These are phyloP conservation scores for Bimastos eiseni DNA, from an alignment of 2,888 invertebrate species.

Conservation along the genomic window DNA sequence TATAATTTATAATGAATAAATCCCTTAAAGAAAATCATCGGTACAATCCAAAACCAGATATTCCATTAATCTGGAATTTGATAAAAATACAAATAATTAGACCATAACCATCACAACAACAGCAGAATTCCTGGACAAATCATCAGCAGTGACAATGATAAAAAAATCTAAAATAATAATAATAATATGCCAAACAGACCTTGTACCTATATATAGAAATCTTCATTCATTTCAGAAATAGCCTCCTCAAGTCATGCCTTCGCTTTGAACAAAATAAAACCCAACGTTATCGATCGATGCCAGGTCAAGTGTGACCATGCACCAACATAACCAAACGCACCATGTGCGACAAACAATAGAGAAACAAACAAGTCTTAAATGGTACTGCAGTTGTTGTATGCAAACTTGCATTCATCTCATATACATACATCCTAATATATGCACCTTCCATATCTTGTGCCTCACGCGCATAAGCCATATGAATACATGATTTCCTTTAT, in stretches of 20 bases:
- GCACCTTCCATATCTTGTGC: background rate
- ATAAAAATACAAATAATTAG: background rate
- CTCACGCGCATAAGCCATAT: background rate
- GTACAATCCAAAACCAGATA: background rate
- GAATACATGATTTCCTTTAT: background rate
- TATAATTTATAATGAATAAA: background rate
- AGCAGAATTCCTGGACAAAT: background rate
- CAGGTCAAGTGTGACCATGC: background rate
- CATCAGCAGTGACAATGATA: slow-evolving; percentile 1
- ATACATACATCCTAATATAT: background rate
- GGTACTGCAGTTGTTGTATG: background rate
- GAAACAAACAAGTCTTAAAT: background rate
- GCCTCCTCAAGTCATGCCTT: background rate
- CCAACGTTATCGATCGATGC: background rate
- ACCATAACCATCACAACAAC: slow-evolving; percentile 13
- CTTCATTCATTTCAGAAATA: background rate
- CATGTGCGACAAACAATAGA: background rate
- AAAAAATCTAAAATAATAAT: background rate
- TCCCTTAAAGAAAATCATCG: background rate
- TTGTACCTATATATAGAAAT: background rate
- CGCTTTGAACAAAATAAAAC: background rate
- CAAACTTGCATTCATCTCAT: background rate
- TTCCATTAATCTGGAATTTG: background rate
- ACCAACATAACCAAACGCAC: background rate
- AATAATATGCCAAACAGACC: background rate